phyloP scores from a whole-genome alignment of 2,888 invertebrate genomes.

The Artemia sp. region DNA sequence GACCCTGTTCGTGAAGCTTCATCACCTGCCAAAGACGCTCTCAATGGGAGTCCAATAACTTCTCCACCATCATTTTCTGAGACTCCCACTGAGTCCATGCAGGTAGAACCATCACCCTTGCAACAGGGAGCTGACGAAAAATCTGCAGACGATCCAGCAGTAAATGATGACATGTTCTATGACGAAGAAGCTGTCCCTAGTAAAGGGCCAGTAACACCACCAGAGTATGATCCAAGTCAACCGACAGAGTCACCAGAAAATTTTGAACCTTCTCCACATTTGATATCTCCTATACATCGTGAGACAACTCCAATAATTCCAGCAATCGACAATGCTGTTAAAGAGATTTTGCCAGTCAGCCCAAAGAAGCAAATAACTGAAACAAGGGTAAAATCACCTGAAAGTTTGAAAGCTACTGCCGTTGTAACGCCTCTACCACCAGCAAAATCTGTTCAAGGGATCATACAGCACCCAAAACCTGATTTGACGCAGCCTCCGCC shows the following conservation, averaged over 20 bases:
- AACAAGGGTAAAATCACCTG: neutral
- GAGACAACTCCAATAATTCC: neutral
- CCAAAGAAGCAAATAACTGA: neutral
- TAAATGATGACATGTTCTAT: neutral
- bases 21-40: neutral
- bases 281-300: neutral
- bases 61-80: neutral
- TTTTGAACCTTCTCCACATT: neutral
- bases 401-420: constrained; percentile 8
- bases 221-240: constrained; percentile 1
- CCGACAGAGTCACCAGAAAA: constrained; percentile 14
- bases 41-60: neutral
- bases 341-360: neutral
- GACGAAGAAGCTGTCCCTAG: constrained; percentile 6
- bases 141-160: neutral
- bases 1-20: neutral
- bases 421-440: constrained; percentile 11
- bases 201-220: constrained; percentile 9
- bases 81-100: neutral
- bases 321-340: neutral
- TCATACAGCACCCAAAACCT: neutral
- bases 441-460: neutral
- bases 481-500: constrained; percentile 13
- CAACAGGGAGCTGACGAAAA: neutral
- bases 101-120: neutral